Conservation (phyloP, 1,140 invertebrate species). For the Euschistus heros region DNA sequence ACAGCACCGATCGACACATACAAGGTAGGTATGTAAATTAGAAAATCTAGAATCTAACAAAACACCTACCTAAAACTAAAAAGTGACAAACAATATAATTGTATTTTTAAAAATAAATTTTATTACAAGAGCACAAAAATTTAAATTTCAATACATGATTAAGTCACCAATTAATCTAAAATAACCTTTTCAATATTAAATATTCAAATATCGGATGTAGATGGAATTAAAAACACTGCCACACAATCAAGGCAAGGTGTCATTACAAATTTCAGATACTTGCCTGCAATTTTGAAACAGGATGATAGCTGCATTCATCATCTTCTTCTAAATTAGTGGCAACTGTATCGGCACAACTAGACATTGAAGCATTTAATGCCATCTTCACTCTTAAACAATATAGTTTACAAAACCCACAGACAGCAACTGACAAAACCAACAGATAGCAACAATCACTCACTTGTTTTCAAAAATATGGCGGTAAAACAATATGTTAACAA, state of each 20-base stretch:
- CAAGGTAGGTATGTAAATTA: too few relatives aligned
- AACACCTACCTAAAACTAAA: too few relatives aligned
- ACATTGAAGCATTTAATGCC: background rate
- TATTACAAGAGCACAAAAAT: too few relatives aligned
- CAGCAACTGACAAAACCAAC: background rate
- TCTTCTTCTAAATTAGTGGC: background rate
- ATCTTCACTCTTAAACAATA: background rate
- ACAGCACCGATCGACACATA: too few relatives aligned
- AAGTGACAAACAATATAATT: too few relatives aligned
- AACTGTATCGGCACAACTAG: background rate
- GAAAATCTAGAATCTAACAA: too few relatives aligned
- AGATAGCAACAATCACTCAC: background rate
- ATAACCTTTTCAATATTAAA: background rate
- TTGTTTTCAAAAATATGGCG: too few relatives aligned
- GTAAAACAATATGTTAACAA: too few relatives aligned
- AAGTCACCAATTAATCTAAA: background rate
- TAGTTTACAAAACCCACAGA: background rate
- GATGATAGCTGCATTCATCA: background rate
- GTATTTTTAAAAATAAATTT: too few relatives aligned
- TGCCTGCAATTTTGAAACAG: constrained; percentile 1
- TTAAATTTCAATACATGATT: background rate
- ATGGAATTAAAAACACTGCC: too few relatives aligned
- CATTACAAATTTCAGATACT: background rate
- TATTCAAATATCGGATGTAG: background rate
- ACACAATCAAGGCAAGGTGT: too few relatives aligned